Base-by-base conservation (phyloP, 2,888 invertebrate genomes). In the Erebia epiphron region DNA sequence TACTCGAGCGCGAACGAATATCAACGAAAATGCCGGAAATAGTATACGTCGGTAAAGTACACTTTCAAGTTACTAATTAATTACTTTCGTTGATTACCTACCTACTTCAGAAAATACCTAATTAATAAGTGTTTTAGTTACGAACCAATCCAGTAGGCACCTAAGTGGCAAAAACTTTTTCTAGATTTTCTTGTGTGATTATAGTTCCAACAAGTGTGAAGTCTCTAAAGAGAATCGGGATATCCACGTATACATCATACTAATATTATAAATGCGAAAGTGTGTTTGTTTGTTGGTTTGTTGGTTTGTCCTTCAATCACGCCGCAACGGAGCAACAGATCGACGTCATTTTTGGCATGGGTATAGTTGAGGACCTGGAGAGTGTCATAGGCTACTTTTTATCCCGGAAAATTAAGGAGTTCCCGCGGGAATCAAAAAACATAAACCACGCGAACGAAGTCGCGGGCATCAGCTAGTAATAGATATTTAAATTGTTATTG, bases 31-130 rank as follows among this genome's bases (percentile, higher is more conserved):
- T 92, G 91, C 79, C 86, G 83, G 89, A 90, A 79, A 84, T 84
- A 70, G 85, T 91, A 74, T 83, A 86, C 77, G 83, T 91, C 71
- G 92, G 92, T 92, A 91, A 88, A 79, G 81, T 84, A 79, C 26
- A 73, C 73, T 74, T 71, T 73, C 72, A 68, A 76, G 71, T 57
- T 35, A 52, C 79, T 70, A 13, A 9, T 26, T 43, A 49, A 63
- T 58, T 35, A 16, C 10, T 26, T 41, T n/a, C 35, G 58, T 50
- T n/a, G 49, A 11, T 50, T 50, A 13, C 1, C 16, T 54, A 16
- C 1, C 11, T 54, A 16, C 5, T 16, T n/a, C 16, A 52, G 10
- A 16, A 54, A 54, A 54, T 35, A 58, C 21, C 35, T 10, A 58
- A 14, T 26, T 14, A 16, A 9, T 54, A 16, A 54, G 16, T 54